A percentile compares a stretch with the other conserved stretches of the same genome.
phyloP scores from a whole-genome alignment of 1,140 invertebrate species.

The Lordiphosa clarofinis region DNA sequence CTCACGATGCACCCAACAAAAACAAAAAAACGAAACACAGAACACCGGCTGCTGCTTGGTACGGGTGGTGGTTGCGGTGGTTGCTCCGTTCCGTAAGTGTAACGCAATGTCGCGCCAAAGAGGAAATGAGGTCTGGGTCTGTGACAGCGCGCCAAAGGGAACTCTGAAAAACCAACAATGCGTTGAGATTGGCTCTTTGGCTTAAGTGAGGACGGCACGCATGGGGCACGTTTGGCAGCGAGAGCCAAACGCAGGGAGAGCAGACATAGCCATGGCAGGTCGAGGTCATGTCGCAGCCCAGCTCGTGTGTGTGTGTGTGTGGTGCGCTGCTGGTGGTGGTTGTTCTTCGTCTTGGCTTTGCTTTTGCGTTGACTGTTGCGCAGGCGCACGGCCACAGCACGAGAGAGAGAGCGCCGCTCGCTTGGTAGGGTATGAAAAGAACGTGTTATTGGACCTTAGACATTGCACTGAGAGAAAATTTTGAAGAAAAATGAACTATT shows the following conservation, averaged over 20 bases:
- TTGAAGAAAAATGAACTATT: too few species aligned
- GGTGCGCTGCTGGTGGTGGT: constrained; percentile 44
- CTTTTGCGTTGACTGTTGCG: constrained; percentile 36
- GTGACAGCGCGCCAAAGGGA: constrained; percentile 43
- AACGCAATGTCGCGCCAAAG: constrained; percentile 75
- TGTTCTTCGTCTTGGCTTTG: constrained; percentile 19
- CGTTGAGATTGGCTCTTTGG: constrained; percentile 45
- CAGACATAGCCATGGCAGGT: constrained; percentile 43
- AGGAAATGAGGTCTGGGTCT: constrained; percentile 67
- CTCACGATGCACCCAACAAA: constrained; percentile 67
- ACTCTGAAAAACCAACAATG: constrained; percentile 49
- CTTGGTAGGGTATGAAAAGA: constrained; percentile 15
- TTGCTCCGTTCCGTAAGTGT: constrained; percentile 61
- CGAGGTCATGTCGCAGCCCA: constrained; percentile 59
- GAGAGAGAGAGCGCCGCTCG: constrained; percentile 39
- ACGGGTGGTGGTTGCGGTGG: constrained; percentile 67
- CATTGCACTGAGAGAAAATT: constrained; percentile 22
- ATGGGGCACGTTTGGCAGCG: constrained; percentile 55
- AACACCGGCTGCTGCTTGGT: constrained; percentile 51
- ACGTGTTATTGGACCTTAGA: constrained; percentile 33
- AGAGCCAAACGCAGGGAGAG: constrained; percentile 43
- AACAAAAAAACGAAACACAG: constrained; percentile 10
- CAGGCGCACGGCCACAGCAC: constrained; percentile 55
- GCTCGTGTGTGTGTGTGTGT: constrained; percentile 54
- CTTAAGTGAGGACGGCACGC: constrained; percentile 69